phyloP scores from a whole-genome alignment of 2,797 vertebrate species.

The Smutsia gigantea region DNA sequence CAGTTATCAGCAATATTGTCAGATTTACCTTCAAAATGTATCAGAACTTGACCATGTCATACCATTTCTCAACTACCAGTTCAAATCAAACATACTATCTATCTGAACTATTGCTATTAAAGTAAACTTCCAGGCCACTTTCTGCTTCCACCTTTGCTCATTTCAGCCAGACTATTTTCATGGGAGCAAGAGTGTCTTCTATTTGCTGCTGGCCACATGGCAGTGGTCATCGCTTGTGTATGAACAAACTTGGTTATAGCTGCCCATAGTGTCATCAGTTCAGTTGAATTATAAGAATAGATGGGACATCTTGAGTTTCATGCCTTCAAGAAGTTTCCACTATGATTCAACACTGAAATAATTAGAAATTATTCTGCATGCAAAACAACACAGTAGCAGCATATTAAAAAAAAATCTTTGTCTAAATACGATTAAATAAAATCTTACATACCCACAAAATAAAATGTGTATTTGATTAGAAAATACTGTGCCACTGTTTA shows the following conservation, averaged over 20 bases:
- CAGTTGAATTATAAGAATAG: neutral
- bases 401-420: neutral
- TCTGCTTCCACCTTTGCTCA: neutral
- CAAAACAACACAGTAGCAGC: neutral
- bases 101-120: neutral
- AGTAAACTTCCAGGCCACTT: neutral
- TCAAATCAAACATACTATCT: neutral
- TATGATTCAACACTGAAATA: neutral
- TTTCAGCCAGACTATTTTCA: neutral
- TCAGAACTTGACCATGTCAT: neutral
- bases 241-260: neutral
- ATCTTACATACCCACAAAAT: neutral
- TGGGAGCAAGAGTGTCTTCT: neutral
- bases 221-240: neutral
- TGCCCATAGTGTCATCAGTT: neutral
- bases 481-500: neutral
- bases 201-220: neutral
- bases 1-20: neutral
- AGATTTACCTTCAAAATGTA: neutral
- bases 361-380: neutral
- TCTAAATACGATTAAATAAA: neutral
- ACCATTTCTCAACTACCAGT: neutral
- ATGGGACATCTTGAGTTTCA: neutral
- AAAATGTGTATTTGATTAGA: neutral
- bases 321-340: neutral